These are phyloP conservation scores for Pelecanus crispus DNA, from an alignment of 2,113 vertebrate species.

Conservation along the genomic window DNA sequence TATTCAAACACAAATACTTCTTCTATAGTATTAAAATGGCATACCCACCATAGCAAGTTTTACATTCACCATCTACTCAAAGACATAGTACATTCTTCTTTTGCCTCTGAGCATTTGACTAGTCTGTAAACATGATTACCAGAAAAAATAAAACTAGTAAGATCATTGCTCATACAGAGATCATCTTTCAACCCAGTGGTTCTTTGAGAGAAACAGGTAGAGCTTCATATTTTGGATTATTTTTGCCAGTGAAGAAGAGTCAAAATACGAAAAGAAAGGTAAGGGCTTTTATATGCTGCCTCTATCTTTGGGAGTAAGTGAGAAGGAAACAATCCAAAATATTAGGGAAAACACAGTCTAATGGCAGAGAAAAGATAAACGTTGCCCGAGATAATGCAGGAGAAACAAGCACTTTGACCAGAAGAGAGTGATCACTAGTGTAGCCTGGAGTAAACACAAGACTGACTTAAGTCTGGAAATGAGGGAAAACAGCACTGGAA, in stretches of 20 bases:
- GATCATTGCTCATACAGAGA: not conserved
- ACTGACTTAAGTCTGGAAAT: not conserved
- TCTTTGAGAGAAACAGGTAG: not conserved
- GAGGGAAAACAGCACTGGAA: not conserved
- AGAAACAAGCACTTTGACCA: not conserved
- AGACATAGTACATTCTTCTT: not conserved
- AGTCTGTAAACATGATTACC: accelerated
- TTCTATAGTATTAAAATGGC: not conserved
- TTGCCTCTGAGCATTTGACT: not conserved
- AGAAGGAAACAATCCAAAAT: not conserved
- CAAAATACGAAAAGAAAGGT: not conserved
- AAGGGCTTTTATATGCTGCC: not conserved
- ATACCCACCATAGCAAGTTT: not conserved
- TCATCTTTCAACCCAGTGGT: not conserved
- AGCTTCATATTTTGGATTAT: not conserved
- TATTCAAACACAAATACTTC: not conserved
- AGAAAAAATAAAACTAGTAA: not conserved
- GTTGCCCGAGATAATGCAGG: not conserved
- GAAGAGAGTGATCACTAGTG: not conserved
- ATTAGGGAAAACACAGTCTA: not conserved
- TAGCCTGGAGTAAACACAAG: not conserved
- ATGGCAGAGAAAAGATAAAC: not conserved
- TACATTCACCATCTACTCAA: not conserved
- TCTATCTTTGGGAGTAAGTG: not conserved
- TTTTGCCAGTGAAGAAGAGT: not conserved